These are phyloP conservation scores for Volucella zonaria DNA, from an alignment of 2,888 invertebrate species.

Conservation along the genomic window DNA sequence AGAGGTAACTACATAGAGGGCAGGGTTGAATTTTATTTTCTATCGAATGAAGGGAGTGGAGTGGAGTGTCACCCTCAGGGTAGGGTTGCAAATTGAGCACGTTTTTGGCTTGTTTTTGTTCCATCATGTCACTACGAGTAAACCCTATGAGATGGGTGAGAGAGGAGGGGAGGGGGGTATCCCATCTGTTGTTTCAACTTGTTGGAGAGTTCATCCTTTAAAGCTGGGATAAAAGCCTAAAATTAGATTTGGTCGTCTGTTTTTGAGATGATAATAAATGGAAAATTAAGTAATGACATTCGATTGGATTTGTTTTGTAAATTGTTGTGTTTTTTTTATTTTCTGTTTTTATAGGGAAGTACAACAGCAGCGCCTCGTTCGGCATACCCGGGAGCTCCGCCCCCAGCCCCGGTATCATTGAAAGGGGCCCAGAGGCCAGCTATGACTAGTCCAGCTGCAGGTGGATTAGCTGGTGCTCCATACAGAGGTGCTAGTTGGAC, in stretches of 20 bases:
- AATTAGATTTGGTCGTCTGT: slow-evolving; percentile 26
- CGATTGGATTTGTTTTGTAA: slow-evolving; percentile 9
- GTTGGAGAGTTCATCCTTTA: neutral
- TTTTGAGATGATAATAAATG: neutral
- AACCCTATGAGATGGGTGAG: neutral
- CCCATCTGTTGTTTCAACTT: slow-evolving; percentile 15
- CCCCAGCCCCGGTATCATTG: slow-evolving; percentile 82
- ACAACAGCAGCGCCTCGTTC: slow-evolving; percentile 81
- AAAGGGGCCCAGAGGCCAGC: slow-evolving; percentile 82
- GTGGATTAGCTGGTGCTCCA: slow-evolving; percentile 82
- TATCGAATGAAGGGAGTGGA: slow-evolving; percentile 42
- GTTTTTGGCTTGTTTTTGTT: slow-evolving; percentile 36
- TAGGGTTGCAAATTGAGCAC: slow-evolving; percentile 52
- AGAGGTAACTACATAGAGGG: neutral
- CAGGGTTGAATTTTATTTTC: slow-evolving; percentile 9
- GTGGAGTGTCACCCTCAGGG: slow-evolving; percentile 6
- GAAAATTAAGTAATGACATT: slow-evolving; percentile 18
- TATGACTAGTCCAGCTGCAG: slow-evolving; percentile 83
- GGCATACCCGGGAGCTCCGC: slow-evolving; percentile 82
- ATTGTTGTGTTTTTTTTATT: slow-evolving; percentile 13
- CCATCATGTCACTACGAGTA: slow-evolving; percentile 5
- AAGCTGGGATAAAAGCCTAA: slow-evolving; percentile 17
- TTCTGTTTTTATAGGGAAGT: slow-evolving; percentile 77
- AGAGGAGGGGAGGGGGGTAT: neutral
- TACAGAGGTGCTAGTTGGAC: slow-evolving; percentile 83